phyloP scores from a whole-genome alignment of 64 coral and sea anemone species.

The Montipora foliosa region DNA sequence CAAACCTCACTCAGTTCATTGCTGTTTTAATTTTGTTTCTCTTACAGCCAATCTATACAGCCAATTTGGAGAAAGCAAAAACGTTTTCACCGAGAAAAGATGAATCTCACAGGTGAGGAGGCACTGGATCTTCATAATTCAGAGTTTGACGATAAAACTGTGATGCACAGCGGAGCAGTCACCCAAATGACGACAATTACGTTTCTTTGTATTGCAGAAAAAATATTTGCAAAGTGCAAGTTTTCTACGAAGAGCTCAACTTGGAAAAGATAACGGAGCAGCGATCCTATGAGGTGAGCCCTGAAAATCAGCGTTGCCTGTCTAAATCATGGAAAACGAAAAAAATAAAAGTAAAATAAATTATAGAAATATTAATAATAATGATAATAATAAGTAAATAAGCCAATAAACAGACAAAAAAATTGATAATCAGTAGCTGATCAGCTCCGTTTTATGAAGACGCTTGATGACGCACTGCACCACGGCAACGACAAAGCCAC shows the following conservation, averaged over 20 bases:
- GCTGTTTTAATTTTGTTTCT: not conserved
- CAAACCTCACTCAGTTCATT: no score
- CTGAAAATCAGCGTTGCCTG: no score
- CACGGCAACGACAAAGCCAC: no score
- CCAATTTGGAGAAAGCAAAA: not conserved
- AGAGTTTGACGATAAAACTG: no score
- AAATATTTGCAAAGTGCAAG: slow-evolving; percentile 45
- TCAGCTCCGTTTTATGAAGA: no score
- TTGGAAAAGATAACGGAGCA: slow-evolving; percentile 35
- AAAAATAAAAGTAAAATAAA: no score
- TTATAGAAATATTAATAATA: no score
- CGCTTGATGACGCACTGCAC: no score
- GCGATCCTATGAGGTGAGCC: slow-evolving; percentile 35
- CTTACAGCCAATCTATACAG: not conserved
- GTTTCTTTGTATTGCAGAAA: not conserved
- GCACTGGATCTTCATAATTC: no score
- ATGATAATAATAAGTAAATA: no score
- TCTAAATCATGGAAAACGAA: not conserved
- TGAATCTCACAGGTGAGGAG: slow-evolving; percentile 15
- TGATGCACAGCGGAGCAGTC: not conserved
- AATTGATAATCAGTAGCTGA: no score
- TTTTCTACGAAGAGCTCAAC: slow-evolving; percentile 58
- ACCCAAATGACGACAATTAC: not conserved
- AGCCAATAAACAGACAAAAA: no score
- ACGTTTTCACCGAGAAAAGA: not conserved